Percentiles rank a stretch among this genome's conserved stretches.
phyloP scores from a whole-genome alignment of 2,888 invertebrate species.

The Rhaphigaster nebulosa region DNA sequence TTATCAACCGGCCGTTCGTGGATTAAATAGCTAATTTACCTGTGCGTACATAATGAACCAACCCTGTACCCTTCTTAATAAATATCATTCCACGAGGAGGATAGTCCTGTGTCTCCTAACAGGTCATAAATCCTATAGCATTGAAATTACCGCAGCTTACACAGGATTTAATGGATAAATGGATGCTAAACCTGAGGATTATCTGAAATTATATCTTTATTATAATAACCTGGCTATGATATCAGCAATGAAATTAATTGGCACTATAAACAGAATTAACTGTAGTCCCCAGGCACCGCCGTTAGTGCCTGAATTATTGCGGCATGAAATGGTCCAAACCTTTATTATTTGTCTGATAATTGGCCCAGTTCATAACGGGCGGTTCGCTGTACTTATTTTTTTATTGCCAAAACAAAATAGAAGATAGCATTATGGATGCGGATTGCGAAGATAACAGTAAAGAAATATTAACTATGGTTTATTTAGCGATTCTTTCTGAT shows the following conservation, averaged over 20 bases:
- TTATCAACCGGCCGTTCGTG: not conserved
- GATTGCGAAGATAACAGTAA: not conserved
- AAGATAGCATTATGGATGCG: not conserved
- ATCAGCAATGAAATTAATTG: slow-evolving; percentile 31
- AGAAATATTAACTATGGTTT: not conserved
- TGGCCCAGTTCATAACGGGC: not conserved
- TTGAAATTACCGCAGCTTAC: not conserved
- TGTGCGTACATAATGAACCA: not conserved
- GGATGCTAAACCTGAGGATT: slow-evolving; percentile 35
- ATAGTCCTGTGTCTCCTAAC: not conserved
- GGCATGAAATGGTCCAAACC: not conserved
- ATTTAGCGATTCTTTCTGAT: not conserved
- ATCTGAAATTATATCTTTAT: slow-evolving; percentile 31
- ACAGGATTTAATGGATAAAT: slow-evolving; percentile 2
- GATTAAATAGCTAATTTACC: not conserved
- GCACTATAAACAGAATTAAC: slow-evolving; percentile 21
- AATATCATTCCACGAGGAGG: not conserved
- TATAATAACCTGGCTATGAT: slow-evolving; percentile 5
- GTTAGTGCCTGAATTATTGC: not conserved
- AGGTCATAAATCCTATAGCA: not conserved
- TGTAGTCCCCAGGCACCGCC: not conserved
- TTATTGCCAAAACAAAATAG: not conserved
- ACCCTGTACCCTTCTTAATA: not conserved
- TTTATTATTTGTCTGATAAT: slow-evolving; percentile 12
- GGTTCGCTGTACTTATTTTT: not conserved